phyloP scores from a whole-genome alignment of 2,888 invertebrate species.

The Gymnocheta viridis region DNA sequence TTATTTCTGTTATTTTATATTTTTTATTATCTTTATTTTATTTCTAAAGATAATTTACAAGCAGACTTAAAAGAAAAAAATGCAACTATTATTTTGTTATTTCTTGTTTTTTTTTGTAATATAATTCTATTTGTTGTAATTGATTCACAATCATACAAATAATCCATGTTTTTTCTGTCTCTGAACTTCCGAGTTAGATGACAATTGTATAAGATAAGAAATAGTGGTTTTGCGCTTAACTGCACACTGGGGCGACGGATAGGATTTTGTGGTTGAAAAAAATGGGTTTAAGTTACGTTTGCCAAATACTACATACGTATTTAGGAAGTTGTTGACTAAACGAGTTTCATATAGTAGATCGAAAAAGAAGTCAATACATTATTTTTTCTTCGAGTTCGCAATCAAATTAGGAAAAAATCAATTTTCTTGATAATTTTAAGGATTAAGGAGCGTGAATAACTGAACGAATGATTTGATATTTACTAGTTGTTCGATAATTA shows the following conservation, averaged over 20 bases:
- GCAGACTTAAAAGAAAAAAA: background rate
- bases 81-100: background rate
- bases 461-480: too few species aligned
- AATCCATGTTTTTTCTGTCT: background rate
- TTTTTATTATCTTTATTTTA: background rate
- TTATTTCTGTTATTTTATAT: background rate
- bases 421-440: too few species aligned
- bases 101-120: background rate
- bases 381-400: too few species aligned
- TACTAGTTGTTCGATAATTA: too few species aligned
- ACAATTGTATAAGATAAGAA: background rate
- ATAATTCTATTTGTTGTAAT: conserved; percentile 27
- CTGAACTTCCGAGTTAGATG: conserved; percentile 8
- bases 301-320: too few species aligned
- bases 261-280: too few species aligned
- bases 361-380: too few species aligned
- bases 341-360: too few species aligned
- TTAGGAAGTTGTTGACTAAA: too few species aligned
- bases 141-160: conserved; percentile 6
- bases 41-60: background rate
- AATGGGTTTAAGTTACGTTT: too few species aligned
- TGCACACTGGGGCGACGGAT: conserved; percentile 37
- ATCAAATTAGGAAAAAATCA: too few species aligned
- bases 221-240: background rate
- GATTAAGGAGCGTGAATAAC: too few species aligned